These are phyloP conservation scores for Zaprionus obscuricornis DNA, from an alignment of 2,888 invertebrate genomes.

Conservation along the genomic window DNA sequence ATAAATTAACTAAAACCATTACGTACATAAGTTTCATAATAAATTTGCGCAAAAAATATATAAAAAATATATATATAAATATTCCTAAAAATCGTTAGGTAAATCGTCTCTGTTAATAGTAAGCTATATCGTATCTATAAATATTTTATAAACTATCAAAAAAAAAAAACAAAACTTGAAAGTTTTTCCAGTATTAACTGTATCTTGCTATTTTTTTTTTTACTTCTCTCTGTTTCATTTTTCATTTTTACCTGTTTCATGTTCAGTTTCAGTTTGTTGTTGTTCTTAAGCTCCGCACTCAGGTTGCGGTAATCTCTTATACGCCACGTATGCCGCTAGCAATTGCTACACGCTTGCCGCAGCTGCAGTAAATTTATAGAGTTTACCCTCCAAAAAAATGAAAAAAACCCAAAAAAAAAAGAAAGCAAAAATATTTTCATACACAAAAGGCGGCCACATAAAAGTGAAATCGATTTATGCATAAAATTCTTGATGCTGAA, in stretches of 20 bases:
- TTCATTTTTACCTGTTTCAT: background rate
- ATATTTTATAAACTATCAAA: too few relatives aligned
- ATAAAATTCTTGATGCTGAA: conserved; percentile 59
- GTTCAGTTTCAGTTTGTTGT: background rate
- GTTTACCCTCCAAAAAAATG: conserved; percentile 10
- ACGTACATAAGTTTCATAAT: conserved; percentile 44
- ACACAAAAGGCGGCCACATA: conserved; percentile 36
- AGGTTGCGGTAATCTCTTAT: conserved; percentile 60
- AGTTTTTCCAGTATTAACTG: too few relatives aligned
- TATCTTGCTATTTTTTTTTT: too few relatives aligned
- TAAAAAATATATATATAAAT: conserved; percentile 33
- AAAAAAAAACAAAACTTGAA: too few relatives aligned
- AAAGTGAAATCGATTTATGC: conserved; percentile 73
- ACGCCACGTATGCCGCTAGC: conserved; percentile 56
- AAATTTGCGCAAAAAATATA: conserved; percentile 11
- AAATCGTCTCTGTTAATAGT: conserved; percentile 45
- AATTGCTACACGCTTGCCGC: conserved; percentile 26
- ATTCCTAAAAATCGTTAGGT: conserved; percentile 53
- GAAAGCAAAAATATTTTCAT: conserved; percentile 4
- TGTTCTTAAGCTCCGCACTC: conserved; percentile 35
- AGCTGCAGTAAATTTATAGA: conserved; percentile 60
- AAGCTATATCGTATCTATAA: too few relatives aligned
- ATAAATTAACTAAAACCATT: conserved; percentile 72
- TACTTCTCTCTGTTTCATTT: background rate
- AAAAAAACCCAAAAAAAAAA: conserved; percentile 6